Evolutionary conservation across 2,888 invertebrate genomes (phyloP).

Genomic region (Ptychoptera albimana): DNA sequence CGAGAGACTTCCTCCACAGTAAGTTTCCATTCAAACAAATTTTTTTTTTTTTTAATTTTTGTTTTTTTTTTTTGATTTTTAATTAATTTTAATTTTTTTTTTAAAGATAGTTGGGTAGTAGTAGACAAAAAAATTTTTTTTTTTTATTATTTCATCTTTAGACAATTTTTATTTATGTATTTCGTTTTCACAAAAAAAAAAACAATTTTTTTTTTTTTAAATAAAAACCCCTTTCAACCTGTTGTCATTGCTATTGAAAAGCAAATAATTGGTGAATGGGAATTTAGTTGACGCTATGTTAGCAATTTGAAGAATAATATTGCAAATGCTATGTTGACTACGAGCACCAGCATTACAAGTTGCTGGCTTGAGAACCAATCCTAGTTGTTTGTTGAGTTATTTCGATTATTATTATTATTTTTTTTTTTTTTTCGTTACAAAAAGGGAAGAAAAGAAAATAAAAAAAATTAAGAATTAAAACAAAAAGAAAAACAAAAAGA

Average conservation of each 20-base stretch:
- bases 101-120: too few species aligned
- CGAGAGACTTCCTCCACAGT: too few species aligned
- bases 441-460: neutral
- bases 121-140: too few species aligned
- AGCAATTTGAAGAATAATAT: conserved; percentile 91
- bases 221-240: conserved; percentile 7
- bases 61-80: too few species aligned
- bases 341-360: conserved; percentile 81
- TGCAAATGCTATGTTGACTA: conserved; percentile 87
- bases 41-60: too few species aligned
- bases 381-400: conserved; percentile 31
- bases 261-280: conserved; percentile 9
- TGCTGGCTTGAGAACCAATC: conserved; percentile 96
- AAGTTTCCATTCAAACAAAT: too few species aligned
- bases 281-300: conserved; percentile 55
- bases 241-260: conserved; percentile 11
- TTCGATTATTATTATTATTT: neutral
- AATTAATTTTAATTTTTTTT: too few species aligned
- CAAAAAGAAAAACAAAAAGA: neutral
- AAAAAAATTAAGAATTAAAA: neutral
- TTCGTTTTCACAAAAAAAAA: too few species aligned
- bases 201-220: too few species aligned
- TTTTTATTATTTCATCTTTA: too few species aligned
- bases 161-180: too few species aligned
- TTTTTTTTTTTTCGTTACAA: neutral